Evolutionary conservation across 2,888 invertebrate species (phyloP).

Genomic region (Mesorhabditis spiculigera): DNA sequence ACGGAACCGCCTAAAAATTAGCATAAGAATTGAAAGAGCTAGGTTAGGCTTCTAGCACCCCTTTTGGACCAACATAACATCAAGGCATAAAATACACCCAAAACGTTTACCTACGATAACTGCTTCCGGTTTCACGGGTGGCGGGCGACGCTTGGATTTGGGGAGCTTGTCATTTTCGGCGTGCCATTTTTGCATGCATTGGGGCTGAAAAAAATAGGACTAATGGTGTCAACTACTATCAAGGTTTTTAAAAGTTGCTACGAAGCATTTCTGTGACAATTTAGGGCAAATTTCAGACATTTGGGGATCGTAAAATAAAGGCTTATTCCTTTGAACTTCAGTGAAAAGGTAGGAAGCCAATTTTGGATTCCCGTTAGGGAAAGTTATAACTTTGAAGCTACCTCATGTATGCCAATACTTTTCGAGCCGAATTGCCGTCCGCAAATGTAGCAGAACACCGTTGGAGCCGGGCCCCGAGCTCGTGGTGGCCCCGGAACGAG

Average conservation of each 20-base stretch:
- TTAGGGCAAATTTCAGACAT: neutral
- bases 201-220: conserved; percentile 59
- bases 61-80: too few species aligned
- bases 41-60: too few species aligned
- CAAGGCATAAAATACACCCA: too few species aligned
- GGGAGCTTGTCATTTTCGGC: conserved; percentile 67
- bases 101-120: conserved; percentile 31
- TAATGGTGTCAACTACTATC: neutral
- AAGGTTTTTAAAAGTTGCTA: neutral
- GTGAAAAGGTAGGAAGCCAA: too few species aligned
- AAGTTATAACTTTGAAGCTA: conserved; percentile 7
- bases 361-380: too few species aligned
- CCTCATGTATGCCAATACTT: conserved; percentile 59
- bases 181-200: conserved; percentile 70
- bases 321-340: neutral
- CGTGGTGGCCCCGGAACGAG: conserved; percentile 41
- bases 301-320: neutral
- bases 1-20: conserved; percentile 34
- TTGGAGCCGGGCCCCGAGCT: conserved; percentile 56
- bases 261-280: neutral
- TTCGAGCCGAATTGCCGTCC: conserved; percentile 69
- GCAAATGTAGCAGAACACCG: conserved; percentile 68
- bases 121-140: conserved; percentile 67
- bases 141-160: conserved; percentile 63
- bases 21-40: neutral